phyloP scores from a whole-genome alignment of 2,113 vertebrate species.

The Mugil cephalus region DNA sequence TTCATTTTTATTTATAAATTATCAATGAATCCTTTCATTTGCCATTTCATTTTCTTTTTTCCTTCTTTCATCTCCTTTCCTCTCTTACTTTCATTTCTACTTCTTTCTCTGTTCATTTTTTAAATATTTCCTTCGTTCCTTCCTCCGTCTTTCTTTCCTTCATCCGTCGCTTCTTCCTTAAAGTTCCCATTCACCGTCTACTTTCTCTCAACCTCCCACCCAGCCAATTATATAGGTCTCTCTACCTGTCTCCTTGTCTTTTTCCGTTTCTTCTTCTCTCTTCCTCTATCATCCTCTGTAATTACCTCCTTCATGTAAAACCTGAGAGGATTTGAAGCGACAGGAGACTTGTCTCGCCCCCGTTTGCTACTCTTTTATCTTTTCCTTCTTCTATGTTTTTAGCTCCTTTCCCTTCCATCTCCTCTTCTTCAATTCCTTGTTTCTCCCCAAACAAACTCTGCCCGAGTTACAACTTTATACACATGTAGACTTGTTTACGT shows the following conservation, averaged over 20 bases:
- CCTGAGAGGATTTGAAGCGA: constrained; percentile 53
- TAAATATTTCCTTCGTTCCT: no score
- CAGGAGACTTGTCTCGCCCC: constrained; percentile 45
- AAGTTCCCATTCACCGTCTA: background rate
- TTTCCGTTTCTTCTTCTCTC: background rate
- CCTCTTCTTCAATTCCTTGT: constrained; percentile 13
- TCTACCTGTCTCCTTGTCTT: background rate
- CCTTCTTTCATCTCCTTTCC: no score
- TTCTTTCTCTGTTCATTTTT: no score
- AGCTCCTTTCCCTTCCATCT: background rate
- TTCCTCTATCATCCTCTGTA: constrained; percentile 33
- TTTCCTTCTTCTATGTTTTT: constrained; percentile 12
- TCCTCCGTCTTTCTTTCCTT: no score
- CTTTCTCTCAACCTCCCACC: background rate
- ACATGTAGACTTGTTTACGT: constrained; percentile 1
- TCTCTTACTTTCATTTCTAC: no score
- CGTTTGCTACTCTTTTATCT: constrained; percentile 58
- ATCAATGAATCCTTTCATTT: no score
- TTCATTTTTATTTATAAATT: no score
- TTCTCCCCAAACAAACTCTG: constrained; percentile 33
- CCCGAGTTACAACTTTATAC: background rate
- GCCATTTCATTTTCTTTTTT: no score
- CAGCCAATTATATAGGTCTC: no score
- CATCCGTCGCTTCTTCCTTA: no score
- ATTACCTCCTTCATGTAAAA: constrained; percentile 49